Base-by-base conservation (phyloP, 2,797 vertebrate genomes). In the Halcyon chelicuti region DNA sequence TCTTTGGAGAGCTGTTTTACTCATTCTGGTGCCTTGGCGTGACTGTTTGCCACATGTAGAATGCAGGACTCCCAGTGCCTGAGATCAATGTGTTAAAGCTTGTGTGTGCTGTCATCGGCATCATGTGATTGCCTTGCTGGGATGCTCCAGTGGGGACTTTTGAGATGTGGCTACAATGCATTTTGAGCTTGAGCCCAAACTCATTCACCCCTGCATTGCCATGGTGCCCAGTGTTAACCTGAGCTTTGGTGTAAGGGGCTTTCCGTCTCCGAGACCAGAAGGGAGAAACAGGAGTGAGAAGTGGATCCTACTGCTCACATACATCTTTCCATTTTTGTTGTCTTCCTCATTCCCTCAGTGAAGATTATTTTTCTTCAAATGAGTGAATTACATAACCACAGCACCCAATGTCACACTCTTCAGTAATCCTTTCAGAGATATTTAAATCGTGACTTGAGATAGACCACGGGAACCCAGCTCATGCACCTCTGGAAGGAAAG, bases 91-190 rank as follows among this genome's bases (percentile, higher is more conserved):
- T 0, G 0, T 58, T 62, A 66, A 42, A 91, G 19, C 22, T 42
- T 0, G 0, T 4, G 5, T 37, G 28, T 71, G 39, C 65, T 2
- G 0, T 18, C 0, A 0, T 1, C 61, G 49, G 37, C 29, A 49
- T 31, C n/a, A 14, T 10, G 14, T 3, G 2, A 9, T 16, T 51
- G 70, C 26, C n/a, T 13, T 19, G 15, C n/a, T 46, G 21, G 39
- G 39, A 65, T 86, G 42, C 25, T 44, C 46, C 19, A 44, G 44
- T 0, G 2, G 7, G 12, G 9, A 31, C 14, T 37, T 40, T 73
- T 49, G 18, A 7, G 22, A 35, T 46, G 33, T 33, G 44, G 37
- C 28, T 33, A 8, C 22, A 29, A 75, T 20, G 29, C 0, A 0
- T 49, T 68, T 52, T 37, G 33, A 37, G 10, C 29, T 31, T 25